Evolutionary conservation across 2,113 vertebrate species (phyloP), one percentile per base, ranked within the genome.

Genomic region (Poeciliopsis prolifica): DNA sequence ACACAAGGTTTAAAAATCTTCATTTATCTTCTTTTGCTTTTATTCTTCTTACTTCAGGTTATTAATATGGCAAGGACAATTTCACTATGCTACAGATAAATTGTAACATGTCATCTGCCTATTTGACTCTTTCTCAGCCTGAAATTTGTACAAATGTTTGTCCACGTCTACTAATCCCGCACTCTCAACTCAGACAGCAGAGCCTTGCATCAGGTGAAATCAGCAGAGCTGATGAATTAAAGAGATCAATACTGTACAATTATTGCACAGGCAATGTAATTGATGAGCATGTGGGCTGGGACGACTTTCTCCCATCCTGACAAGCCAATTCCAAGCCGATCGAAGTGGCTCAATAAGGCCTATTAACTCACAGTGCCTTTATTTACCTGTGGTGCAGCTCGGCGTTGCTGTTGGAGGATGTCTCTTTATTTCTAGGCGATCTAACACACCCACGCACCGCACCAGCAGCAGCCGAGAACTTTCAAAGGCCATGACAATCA

Each of bases 231-330:
- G 84, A 86, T 87, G 71, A 91, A 83, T 77, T 76, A 60, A 66
- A 67, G 11, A 48, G 83, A 92, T 92, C 89, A 84, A 92, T 92
- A 81, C 22, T 71, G 48, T 33, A 85, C 89, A 87, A 84, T 89
- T 88, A 83, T 84, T 90, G 84, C 85, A 76, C 87, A 80, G 75
- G 61, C 71, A 71, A 75, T 79, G 77, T 86, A 91, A 91, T 81
- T 90, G 89, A 86, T 89, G 78, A 91, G 82, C 82, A 82, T 10
- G 64, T 84, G 81, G 81, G 73, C 68, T 40, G 33, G 51, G 62
- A 87, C 62, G 66, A 83, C 72, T 81, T 83, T 80, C 80, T 72
- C 69, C 64, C 31, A 73, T 69, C 60, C 67, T 64, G 37, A 62
- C 70, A 70, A 87, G 81, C 78, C 82, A 87, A 88, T 90, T 90